Conservation (phyloP, 1,140 invertebrate species). For the Atopsyche davidsoni region DNA sequence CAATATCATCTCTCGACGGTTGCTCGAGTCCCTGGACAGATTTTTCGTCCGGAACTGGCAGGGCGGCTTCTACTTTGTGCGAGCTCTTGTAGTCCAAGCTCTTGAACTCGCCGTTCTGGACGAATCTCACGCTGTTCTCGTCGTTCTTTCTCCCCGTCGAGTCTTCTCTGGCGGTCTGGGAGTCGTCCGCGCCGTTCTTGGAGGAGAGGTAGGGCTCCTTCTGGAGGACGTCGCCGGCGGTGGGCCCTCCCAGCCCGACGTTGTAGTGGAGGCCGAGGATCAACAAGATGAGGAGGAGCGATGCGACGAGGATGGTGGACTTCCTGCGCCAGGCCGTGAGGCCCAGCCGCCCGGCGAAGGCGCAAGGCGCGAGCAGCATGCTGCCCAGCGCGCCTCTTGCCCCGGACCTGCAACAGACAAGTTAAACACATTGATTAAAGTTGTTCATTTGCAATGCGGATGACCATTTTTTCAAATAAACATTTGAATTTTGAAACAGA, state of each 20-base stretch:
- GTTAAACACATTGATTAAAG: too few species aligned
- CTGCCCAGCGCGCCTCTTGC: conserved; percentile 2
- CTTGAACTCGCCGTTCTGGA: conserved; percentile 15
- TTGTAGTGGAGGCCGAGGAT: conserved; percentile 29
- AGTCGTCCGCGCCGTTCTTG: conserved; percentile 3
- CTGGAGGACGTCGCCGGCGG: conserved; percentile 8
- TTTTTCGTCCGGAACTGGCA: conserved; percentile 11
- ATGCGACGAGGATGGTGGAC: conserved; percentile 26
- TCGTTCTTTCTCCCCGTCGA: conserved; percentile 23
- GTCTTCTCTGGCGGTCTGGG: conserved; percentile 2
- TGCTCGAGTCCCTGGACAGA: conserved; percentile 22
- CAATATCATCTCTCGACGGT: conserved; percentile 28
- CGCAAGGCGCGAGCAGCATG: conserved; percentile 26
- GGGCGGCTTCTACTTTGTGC: conserved; percentile 10
- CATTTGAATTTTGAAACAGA: too few species aligned
- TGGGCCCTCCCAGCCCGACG: conserved; percentile 15
- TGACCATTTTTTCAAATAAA: too few species aligned
- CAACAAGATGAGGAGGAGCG: conserved; percentile 21
- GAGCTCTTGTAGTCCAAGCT: conserved; percentile 6
- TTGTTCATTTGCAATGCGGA: too few species aligned
- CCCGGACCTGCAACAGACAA: conserved; percentile 5
- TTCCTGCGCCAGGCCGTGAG: conserved; percentile 28
- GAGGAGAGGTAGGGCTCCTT: conserved; percentile 22
- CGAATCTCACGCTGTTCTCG: conserved; percentile 25
- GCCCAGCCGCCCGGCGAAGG: conserved; percentile 25